These are phyloP conservation scores for Athrips mouffetella DNA, from an alignment of 2,888 invertebrate species.

Conservation along the genomic window DNA sequence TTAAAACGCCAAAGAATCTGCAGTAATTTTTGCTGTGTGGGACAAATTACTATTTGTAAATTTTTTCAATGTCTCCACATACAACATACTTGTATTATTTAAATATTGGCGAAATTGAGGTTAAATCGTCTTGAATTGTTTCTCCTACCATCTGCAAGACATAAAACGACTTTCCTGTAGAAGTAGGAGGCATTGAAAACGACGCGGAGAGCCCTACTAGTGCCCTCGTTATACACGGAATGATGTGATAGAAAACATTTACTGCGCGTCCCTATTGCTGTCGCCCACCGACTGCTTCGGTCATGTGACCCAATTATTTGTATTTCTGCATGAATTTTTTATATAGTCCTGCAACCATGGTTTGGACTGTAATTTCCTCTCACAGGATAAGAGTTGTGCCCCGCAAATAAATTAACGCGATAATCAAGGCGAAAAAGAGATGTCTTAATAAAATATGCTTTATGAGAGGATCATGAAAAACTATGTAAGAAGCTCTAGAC, in stretches of 20 bases:
- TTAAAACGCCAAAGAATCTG: slow-evolving; percentile 10
- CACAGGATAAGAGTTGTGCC: slow-evolving; percentile 11
- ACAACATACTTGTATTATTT: slow-evolving; percentile 4
- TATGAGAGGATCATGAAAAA: no score
- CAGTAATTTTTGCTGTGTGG: slow-evolving; percentile 11
- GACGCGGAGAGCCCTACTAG: not conserved
- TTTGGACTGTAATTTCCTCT: no score
- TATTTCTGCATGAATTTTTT: slow-evolving; percentile 12
- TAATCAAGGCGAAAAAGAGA: no score
- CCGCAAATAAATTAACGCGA: no score
- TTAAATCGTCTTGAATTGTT: not conserved
- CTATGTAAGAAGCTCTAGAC: no score
- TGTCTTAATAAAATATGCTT: no score
- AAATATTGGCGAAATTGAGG: not conserved
- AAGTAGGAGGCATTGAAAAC: slow-evolving; percentile 7
- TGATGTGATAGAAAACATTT: not conserved
- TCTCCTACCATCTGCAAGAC: not conserved
- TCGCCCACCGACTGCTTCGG: not conserved
- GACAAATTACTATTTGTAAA: slow-evolving; percentile 13
- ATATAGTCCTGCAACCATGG: no score
- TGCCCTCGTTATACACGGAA: not conserved
- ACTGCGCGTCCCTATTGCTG: no score
- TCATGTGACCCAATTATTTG: slow-evolving; percentile 15
- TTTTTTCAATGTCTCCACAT: slow-evolving; percentile 10
- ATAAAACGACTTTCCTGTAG: not conserved